These are phyloP conservation scores for Liasis olivaceus DNA, from an alignment of 2,797 vertebrate species.

Conservation along the genomic window DNA sequence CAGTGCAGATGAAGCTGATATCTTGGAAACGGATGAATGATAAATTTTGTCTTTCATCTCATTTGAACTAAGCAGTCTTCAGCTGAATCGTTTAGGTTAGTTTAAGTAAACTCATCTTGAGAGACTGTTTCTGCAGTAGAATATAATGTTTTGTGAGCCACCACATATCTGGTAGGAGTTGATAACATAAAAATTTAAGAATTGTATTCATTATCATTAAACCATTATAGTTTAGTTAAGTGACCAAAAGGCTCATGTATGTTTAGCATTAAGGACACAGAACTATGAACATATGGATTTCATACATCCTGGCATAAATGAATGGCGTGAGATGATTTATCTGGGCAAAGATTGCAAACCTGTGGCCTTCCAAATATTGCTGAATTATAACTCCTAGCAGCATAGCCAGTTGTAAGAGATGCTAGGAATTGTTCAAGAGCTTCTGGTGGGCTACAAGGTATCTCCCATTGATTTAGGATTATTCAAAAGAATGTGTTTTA, in stretches of 20 bases:
- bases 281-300: not conserved
- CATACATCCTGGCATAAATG: not conserved
- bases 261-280: not conserved
- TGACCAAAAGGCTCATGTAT: not conserved
- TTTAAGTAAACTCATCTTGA: not conserved
- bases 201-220: not conserved
- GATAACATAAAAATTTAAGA: no score
- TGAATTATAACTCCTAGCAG: no score
- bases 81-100: no score
- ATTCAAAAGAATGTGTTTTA: not conserved
- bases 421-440: no score
- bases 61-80: not conserved
- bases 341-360: no score
- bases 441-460: not conserved
- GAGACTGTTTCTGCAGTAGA: not conserved
- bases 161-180: not conserved
- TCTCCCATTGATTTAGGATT: not conserved
- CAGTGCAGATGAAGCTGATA: not conserved
- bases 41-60: not conserved
- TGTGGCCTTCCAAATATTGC: no score
- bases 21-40: not conserved
- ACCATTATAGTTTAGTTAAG: not conserved
- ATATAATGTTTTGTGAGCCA: not conserved
- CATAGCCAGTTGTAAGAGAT: no score
- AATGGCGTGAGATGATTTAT: not conserved